phyloP scores from a whole-genome alignment of 2,888 invertebrate species.

The Ferrisia virgata region DNA sequence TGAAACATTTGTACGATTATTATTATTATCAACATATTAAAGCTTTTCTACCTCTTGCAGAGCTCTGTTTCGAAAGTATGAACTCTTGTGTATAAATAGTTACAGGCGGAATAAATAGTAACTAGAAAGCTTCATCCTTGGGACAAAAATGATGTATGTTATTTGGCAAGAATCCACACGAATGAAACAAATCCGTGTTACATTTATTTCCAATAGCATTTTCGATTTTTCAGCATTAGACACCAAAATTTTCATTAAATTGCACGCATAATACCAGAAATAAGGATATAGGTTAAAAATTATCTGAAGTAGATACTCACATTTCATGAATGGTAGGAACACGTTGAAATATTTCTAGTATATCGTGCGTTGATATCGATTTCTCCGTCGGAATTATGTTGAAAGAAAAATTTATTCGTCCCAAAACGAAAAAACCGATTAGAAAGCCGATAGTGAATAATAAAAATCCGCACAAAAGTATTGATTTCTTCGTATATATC shows the following conservation, averaged over 20 bases:
- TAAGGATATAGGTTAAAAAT: background rate
- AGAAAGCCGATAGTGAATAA: background rate
- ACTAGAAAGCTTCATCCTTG: background rate
- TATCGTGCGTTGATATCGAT: background rate
- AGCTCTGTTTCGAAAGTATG: background rate
- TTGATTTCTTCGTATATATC: background rate
- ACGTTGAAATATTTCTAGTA: background rate
- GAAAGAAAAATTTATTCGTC: background rate
- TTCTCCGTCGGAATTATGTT: background rate
- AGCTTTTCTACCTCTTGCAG: background rate
- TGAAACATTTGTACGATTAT: too few species aligned
- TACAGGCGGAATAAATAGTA: background rate
- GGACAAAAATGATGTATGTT: slow-evolving; percentile 24
- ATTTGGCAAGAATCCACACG: background rate
- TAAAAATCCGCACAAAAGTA: background rate
- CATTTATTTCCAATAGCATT: background rate
- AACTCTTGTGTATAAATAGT: background rate
- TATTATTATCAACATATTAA: too few species aligned
- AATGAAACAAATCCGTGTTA: background rate
- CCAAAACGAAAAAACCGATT: background rate
- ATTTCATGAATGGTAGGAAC: background rate
- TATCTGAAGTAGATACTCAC: background rate
- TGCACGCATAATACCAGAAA: too few species aligned
- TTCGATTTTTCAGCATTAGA: background rate
- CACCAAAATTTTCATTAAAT: background rate